Percentiles rank a stretch among this genome's conserved stretches.
Evolutionary conservation across 2,888 invertebrate genomes (phyloP).

Genomic region (Acleris literana): DNA sequence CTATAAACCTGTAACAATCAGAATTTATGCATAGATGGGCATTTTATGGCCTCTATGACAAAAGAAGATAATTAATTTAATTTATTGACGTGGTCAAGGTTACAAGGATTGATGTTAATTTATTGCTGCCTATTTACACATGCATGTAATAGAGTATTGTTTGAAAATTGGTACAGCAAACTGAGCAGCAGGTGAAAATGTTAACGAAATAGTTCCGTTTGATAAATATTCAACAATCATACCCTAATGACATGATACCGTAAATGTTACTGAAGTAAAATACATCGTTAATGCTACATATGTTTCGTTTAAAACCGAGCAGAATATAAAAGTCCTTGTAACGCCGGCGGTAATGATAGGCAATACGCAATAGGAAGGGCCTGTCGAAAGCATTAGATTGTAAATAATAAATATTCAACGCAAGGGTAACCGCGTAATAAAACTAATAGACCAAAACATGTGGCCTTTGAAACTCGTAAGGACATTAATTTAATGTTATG

Average conservation of each 20-base stretch:
- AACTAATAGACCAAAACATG: constrained; percentile 71
- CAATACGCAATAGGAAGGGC: constrained; percentile 55
- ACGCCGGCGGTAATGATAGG: constrained; percentile 41
- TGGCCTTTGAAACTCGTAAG: constrained; percentile 69
- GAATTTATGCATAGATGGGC: constrained; percentile 64
- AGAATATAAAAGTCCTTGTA: constrained; percentile 49
- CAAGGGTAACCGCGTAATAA: constrained; percentile 80
- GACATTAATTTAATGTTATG: constrained; percentile 64
- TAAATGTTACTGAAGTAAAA: constrained; percentile 4
- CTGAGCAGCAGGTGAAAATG: neutral
- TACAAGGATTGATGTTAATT: constrained; percentile 46
- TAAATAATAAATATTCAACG: constrained; percentile 59
- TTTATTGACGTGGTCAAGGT: constrained; percentile 69
- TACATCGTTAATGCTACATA: constrained; percentile 7
- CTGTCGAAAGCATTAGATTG: constrained; percentile 60
- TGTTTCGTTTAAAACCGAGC: constrained; percentile 21
- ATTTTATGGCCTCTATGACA: constrained; percentile 59
- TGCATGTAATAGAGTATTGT: constrained; percentile 5
- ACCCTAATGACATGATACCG: neutral
- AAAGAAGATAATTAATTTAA: constrained; percentile 60
- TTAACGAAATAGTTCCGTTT: neutral
- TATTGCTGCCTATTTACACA: constrained; percentile 37
- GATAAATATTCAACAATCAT: neutral
- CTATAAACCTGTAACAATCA: constrained; percentile 75
- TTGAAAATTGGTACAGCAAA: constrained; percentile 6